Percentiles rank a stretch among this genome's conserved stretches.
Conservation (phyloP, 2,797 vertebrate genomes). For the Enteromius treurensis region DNA sequence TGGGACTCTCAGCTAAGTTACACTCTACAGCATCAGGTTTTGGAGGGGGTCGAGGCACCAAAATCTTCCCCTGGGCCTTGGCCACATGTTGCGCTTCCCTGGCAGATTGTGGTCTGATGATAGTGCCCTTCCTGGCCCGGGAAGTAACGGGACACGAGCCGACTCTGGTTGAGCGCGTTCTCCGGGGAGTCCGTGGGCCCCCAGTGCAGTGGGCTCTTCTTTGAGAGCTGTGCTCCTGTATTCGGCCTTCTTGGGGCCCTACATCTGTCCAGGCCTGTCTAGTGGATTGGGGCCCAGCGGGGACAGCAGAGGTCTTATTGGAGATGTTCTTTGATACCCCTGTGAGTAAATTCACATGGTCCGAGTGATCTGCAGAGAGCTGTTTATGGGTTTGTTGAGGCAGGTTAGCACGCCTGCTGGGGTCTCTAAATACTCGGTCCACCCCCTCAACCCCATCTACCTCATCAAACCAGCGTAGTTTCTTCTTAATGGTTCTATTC, state of each 20-base stretch:
- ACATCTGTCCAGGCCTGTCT: constrained; percentile 84
- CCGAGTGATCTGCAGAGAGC: constrained; percentile 66
- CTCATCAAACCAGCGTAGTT: constrained; percentile 89
- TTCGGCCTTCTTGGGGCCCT: constrained; percentile 74
- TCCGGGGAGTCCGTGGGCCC: constrained; percentile 70
- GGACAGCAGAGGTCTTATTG: constrained; percentile 62
- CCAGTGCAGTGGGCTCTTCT: constrained; percentile 61
- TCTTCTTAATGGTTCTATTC: constrained; percentile 76
- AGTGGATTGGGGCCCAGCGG: constrained; percentile 73
- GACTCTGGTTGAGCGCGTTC: constrained; percentile 67
- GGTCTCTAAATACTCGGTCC: constrained; percentile 45
- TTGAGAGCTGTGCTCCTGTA: constrained; percentile 68
- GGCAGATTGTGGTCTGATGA: constrained; percentile 76
- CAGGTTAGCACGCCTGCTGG: constrained; percentile 26
- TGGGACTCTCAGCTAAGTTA: constrained; percentile 59
- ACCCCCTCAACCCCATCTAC: constrained; percentile 61
- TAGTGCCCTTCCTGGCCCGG: constrained; percentile 75
- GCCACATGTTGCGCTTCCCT: constrained; percentile 73
- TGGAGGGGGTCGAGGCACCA: constrained; percentile 80
- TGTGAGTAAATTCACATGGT: constrained; percentile 58
- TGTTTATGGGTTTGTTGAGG: constrained; percentile 55
- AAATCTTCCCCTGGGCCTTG: constrained; percentile 76
- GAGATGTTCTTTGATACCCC: constrained; percentile 66
- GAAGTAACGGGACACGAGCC: constrained; percentile 64
- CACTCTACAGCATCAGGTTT: constrained; percentile 62